phyloP scores from a whole-genome alignment of 2,113 vertebrate genomes.

The Cariama cristata region DNA sequence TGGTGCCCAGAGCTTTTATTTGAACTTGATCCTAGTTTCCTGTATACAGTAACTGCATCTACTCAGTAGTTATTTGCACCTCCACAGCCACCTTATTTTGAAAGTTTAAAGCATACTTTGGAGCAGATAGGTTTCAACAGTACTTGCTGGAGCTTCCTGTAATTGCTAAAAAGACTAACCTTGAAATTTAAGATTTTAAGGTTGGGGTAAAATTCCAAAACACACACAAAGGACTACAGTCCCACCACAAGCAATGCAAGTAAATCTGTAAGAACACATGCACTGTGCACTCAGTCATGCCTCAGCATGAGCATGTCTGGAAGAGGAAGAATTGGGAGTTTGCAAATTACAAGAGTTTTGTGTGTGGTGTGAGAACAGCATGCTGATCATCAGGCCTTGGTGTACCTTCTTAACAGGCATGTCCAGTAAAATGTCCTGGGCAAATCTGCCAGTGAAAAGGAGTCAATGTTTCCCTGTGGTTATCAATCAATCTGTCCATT shows the following conservation, averaged over 20 bases:
- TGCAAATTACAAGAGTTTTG: neutral
- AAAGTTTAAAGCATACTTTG: constrained; percentile 38
- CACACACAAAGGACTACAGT: constrained; percentile 54
- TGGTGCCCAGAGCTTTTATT: constrained; percentile 54
- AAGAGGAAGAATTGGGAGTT: neutral
- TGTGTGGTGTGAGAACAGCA: neutral
- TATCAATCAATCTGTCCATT: neutral
- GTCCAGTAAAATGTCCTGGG: neutral
- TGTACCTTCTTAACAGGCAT: neutral
- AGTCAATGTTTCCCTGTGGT: neutral
- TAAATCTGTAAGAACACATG: neutral
- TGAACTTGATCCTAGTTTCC: constrained; percentile 71
- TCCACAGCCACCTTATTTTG: constrained; percentile 48
- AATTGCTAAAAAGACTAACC: constrained; percentile 36
- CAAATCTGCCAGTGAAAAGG: neutral
- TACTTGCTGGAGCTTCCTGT: constrained; percentile 43
- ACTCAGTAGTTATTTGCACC: constrained; percentile 22
- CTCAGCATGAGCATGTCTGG: neutral
- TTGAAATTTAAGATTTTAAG: constrained; percentile 64
- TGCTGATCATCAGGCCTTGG: neutral
- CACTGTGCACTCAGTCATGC: neutral
- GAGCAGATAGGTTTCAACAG: constrained; percentile 50
- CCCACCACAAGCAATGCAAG: neutral
- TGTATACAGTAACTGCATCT: constrained; percentile 67
- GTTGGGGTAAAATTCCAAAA: constrained; percentile 21